These are phyloP conservation scores for Axea sp. DNA, from an alignment of 2,888 invertebrate species.

Conservation along the genomic window DNA sequence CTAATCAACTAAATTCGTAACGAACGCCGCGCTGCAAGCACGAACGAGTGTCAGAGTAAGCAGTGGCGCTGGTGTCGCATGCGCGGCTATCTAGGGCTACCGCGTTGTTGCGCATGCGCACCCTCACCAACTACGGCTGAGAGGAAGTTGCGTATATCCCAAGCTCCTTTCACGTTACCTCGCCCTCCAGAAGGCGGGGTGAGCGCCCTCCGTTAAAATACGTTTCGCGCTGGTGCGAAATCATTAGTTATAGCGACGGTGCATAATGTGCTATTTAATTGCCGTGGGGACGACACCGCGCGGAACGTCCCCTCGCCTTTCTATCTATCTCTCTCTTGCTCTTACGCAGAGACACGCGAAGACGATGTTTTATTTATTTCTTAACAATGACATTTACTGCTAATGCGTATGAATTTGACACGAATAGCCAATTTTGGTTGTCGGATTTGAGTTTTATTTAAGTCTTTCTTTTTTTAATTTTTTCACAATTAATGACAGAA, in stretches of 20 bases:
- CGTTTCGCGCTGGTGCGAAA: constrained; percentile 73
- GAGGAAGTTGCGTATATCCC: constrained; percentile 42
- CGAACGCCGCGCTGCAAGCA: constrained; percentile 15
- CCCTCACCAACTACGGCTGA: constrained; percentile 4
- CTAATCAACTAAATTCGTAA: background rate
- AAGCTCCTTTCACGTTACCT: constrained; percentile 38
- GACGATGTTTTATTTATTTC: constrained; percentile 74
- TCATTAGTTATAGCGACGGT: constrained; percentile 64
- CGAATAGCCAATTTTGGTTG: constrained; percentile 50
- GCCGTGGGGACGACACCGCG: constrained; percentile 32
- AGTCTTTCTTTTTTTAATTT: background rate
- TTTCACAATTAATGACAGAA: background rate
- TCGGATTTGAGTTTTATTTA: background rate
- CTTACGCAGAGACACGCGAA: constrained; percentile 58
- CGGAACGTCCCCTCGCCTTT: constrained; percentile 24
- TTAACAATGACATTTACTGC: constrained; percentile 72
- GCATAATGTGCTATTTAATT: constrained; percentile 72
- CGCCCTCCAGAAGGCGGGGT: constrained; percentile 13
- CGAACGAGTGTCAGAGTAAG: constrained; percentile 47
- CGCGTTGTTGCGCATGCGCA: background rate
- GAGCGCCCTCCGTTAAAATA: constrained; percentile 49
- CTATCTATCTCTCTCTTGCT: constrained; percentile 33
- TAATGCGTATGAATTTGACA: constrained; percentile 48
- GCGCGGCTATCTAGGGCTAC: background rate
- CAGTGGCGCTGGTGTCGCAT: constrained; percentile 26